Evolutionary conservation across 1,140 invertebrate species (phyloP).

Genomic region (Drosophila nikananu): DNA sequence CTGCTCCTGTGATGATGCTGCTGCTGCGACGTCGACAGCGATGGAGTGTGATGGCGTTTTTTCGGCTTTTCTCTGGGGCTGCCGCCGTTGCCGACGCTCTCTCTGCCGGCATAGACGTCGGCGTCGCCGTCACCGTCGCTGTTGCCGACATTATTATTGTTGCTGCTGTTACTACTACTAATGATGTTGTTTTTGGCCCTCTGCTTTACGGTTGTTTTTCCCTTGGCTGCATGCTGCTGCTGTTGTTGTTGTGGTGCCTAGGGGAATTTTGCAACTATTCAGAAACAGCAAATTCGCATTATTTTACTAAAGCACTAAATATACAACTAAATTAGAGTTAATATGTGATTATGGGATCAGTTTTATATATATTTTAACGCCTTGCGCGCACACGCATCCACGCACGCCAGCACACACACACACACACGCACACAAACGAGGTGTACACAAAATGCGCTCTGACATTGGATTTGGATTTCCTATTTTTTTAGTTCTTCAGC

Average conservation of each 20-base stretch:
- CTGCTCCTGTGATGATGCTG: conserved; percentile 44
- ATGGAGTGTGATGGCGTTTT: conserved; percentile 24
- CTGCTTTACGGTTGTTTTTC: conserved; percentile 36
- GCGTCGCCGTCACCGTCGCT: conserved; percentile 39
- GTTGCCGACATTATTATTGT: conserved; percentile 18
- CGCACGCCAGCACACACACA: conserved; percentile 16
- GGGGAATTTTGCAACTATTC: conserved; percentile 85
- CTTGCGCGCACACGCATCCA: conserved; percentile 20
- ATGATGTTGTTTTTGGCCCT: conserved; percentile 42
- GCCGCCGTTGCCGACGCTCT: conserved; percentile 14
- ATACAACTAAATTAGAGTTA: conserved; percentile 54
- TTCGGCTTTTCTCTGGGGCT: conserved; percentile 12
- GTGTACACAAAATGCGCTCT: conserved; percentile 58
- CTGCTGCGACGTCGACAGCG: conserved; percentile 28
- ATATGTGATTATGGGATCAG: background rate
- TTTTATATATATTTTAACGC: conserved; percentile 29
- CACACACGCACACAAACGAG: conserved; percentile 36
- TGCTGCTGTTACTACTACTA: conserved; percentile 13
- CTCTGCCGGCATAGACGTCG: conserved; percentile 36
- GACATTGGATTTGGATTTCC: conserved; percentile 34
- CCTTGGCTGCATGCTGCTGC: conserved; percentile 15
- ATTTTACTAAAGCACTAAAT: conserved; percentile 79
- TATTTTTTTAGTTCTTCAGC: conserved; percentile 18
- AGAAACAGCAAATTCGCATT: conserved; percentile 85
- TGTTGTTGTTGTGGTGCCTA: conserved; percentile 73